Evolutionary conservation across 2,888 invertebrate genomes (phyloP).

Genomic region (Cylindroiulus punctatus): DNA sequence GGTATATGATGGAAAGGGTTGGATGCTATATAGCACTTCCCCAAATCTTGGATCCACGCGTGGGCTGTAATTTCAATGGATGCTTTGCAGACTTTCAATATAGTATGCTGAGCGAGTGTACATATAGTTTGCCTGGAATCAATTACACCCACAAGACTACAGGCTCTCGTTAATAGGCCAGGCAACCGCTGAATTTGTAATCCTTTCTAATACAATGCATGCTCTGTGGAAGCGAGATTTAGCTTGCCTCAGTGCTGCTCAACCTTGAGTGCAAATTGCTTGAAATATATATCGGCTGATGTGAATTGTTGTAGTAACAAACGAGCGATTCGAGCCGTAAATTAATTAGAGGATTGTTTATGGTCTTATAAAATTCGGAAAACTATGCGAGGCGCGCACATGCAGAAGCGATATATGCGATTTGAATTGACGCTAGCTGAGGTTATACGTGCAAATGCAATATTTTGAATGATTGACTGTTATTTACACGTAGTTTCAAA

Average conservation of each 20-base stretch:
- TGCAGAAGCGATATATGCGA: background rate
- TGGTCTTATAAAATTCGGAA: constrained; percentile 6
- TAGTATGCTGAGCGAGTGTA: background rate
- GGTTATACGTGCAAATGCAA: background rate
- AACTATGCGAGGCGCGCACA: background rate
- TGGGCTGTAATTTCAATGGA: constrained; percentile 38
- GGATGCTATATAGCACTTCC: background rate
- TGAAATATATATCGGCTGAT: constrained; percentile 27
- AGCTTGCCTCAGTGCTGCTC: background rate
- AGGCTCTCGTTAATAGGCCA: background rate
- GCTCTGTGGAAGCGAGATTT: constrained; percentile 33
- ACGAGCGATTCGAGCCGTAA: constrained; percentile 16
- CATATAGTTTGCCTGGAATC: background rate
- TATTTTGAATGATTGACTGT: too few relatives aligned
- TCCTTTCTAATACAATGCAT: constrained; percentile 16
- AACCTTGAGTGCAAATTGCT: background rate
- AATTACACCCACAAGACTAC: constrained; percentile 25
- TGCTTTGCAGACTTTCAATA: background rate
- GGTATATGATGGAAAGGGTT: constrained; percentile 7
- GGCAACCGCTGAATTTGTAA: constrained; percentile 25
- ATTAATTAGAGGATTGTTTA: constrained; percentile 34
- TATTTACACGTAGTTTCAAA: too few relatives aligned
- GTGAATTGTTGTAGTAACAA: constrained; percentile 29
- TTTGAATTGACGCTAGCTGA: background rate
- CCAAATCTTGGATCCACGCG: constrained; percentile 31